Conservation (phyloP, 2,888 invertebrate genomes). For the Charanyca ferruginea region DNA sequence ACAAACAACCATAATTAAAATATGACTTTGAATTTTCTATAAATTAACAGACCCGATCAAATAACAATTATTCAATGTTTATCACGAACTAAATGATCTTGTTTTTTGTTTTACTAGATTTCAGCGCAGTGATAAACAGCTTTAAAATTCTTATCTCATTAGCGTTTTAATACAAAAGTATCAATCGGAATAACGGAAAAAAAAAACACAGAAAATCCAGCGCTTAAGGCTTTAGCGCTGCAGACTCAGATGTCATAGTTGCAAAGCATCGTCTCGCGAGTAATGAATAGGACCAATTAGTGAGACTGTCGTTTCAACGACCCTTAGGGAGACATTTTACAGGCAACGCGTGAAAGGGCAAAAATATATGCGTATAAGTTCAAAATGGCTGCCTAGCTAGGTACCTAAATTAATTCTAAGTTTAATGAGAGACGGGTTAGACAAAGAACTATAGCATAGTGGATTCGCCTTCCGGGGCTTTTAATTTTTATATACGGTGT, state of each 20-base stretch:
- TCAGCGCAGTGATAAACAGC: too few relatives aligned
- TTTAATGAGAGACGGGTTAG: conserved; percentile 36
- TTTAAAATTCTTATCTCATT: too few relatives aligned
- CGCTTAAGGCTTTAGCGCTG: conserved; percentile 48
- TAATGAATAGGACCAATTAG: conserved; percentile 75
- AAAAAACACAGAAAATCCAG: conserved; percentile 31
- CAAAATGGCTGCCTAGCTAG: conserved; percentile 25
- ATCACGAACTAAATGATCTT: too few relatives aligned
- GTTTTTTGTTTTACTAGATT: too few relatives aligned
- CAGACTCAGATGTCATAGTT: conserved; percentile 46
- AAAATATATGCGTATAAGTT: conserved; percentile 58
- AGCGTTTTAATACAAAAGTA: neutral
- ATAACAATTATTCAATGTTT: too few relatives aligned
- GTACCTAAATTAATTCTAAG: conserved; percentile 40
- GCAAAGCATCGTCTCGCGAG: conserved; percentile 59
- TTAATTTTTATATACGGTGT: neutral
- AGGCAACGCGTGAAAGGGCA: conserved; percentile 59
- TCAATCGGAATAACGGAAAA: neutral
- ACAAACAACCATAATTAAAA: neutral
- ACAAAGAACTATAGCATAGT: conserved; percentile 28
- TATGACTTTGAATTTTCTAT: neutral
- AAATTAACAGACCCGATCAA: too few relatives aligned
- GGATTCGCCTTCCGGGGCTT: conserved; percentile 3
- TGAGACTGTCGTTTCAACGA: conserved; percentile 64
- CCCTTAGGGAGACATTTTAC: conserved; percentile 59